Evolutionary conservation across 2,888 invertebrate genomes (phyloP).

Genomic region (Cheilosia urbana): DNA sequence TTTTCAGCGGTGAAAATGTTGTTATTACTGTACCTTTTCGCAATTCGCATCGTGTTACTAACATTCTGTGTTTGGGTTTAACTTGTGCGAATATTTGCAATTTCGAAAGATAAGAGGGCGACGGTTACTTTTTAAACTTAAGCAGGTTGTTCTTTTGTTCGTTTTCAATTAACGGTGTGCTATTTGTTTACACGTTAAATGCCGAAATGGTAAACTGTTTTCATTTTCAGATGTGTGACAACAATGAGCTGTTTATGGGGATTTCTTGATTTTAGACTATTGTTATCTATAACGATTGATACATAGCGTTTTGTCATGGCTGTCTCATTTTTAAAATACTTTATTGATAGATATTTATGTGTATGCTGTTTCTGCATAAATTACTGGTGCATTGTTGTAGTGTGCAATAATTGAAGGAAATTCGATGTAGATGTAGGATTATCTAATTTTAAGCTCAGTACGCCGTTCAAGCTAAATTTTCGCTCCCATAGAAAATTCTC

Average conservation of each 20-base stretch:
- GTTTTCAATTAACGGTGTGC: too few species aligned
- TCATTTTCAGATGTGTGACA: constrained; percentile 21
- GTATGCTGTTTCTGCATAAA: background rate
- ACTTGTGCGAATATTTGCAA: constrained; percentile 19
- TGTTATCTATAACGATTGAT: background rate
- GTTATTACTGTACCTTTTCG: constrained; percentile 6
- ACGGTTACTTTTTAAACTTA: constrained; percentile 17
- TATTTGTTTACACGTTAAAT: background rate
- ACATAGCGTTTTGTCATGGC: background rate
- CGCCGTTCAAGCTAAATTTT: too few species aligned
- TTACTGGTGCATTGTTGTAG: constrained; percentile 11
- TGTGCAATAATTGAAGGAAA: too few species aligned
- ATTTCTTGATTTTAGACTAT: constrained; percentile 5
- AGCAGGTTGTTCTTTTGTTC: constrained; percentile 7
- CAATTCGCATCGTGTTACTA: background rate
- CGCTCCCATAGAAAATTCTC: too few species aligned
- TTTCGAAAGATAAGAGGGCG: background rate
- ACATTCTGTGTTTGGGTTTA: background rate
- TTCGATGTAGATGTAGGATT: too few species aligned
- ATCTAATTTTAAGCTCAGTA: too few species aligned
- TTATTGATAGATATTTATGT: background rate
- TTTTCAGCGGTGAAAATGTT: constrained; percentile 32
- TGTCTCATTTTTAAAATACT: constrained; percentile 1
- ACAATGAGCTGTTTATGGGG: background rate
- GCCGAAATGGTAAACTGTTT: constrained; percentile 5